A percentile compares a stretch with the other conserved stretches of the same genome.
Conservation (phyloP, 23 tunicate species). For the Halocynthia aurantium region DNA sequence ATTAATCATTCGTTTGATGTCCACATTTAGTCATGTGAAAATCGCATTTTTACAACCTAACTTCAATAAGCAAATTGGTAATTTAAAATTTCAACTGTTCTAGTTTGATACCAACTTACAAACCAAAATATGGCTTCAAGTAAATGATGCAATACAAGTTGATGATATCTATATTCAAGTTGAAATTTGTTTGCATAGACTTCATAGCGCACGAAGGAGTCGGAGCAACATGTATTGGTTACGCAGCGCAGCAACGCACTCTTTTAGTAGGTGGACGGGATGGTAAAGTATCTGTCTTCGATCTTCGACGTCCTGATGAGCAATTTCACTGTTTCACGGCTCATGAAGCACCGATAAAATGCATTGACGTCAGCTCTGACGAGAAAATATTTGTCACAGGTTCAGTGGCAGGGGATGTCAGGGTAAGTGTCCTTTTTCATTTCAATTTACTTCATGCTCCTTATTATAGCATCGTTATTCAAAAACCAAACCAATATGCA, state of each 20-base stretch:
- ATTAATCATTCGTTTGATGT: too few relatives aligned
- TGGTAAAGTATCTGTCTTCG: conserved; percentile 50
- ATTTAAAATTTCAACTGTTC: too few relatives aligned
- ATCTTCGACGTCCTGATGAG: conserved; percentile 54
- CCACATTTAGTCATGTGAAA: too few relatives aligned
- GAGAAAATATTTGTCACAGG: conserved; percentile 77
- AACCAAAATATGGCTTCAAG: too few relatives aligned
- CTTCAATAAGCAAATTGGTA: too few relatives aligned
- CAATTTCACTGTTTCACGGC: conserved; percentile 59
- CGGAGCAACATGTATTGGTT: conserved; percentile 66
- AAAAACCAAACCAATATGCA: too few relatives aligned
- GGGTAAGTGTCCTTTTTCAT: not conserved
- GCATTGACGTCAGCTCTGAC: conserved; percentile 40
- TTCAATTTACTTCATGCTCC: too few relatives aligned
- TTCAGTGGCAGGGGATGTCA: conserved; percentile 68
- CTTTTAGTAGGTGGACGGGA: conserved; percentile 64
- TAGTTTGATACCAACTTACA: too few relatives aligned
- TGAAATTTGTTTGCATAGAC: conserved; percentile 18
- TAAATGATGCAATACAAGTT: too few relatives aligned
- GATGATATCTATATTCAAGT: too few relatives aligned
- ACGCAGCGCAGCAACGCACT: conserved; percentile 44
- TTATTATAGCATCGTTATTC: too few relatives aligned
- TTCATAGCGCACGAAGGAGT: conserved; percentile 49
- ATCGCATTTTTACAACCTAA: too few relatives aligned
- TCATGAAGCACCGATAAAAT: conserved; percentile 73